phyloP scores from a whole-genome alignment of 2,797 vertebrate species.

The Parambassis ranga region DNA sequence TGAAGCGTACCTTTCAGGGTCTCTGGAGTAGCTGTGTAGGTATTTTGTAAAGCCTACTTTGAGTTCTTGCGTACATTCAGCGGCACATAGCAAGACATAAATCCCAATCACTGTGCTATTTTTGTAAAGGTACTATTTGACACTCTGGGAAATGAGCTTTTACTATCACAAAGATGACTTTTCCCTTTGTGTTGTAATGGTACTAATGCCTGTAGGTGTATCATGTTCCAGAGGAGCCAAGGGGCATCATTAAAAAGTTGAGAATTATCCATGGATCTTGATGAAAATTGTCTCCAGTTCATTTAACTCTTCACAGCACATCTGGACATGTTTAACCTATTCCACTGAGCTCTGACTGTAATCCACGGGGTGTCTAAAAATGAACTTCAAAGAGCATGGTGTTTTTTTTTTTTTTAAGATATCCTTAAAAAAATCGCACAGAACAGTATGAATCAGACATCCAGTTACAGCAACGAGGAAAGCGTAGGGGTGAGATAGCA shows the following conservation, averaged over 20 bases:
- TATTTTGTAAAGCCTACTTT: slow-evolving; percentile 30
- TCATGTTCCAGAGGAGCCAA: slow-evolving; percentile 52
- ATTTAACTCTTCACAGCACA: slow-evolving; percentile 54
- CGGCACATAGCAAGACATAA: slow-evolving; percentile 8
- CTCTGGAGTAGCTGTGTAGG: not conserved
- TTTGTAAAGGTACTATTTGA: slow-evolving; percentile 44
- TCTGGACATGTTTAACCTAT: slow-evolving; percentile 72
- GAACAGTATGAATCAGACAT: slow-evolving; percentile 40
- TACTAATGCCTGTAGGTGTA: slow-evolving; percentile 61
- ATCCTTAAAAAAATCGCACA: slow-evolving; percentile 25
- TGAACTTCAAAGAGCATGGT: slow-evolving; percentile 62
- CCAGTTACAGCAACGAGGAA: slow-evolving; percentile 30
- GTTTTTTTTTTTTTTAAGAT: not conserved
- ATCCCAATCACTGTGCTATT: slow-evolving; percentile 38
- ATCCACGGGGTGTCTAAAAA: slow-evolving; percentile 61
- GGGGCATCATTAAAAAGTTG: slow-evolving; percentile 74
- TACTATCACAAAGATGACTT: slow-evolving; percentile 58
- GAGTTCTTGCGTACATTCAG: slow-evolving; percentile 16
- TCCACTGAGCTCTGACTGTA: slow-evolving; percentile 42
- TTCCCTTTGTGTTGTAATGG: slow-evolving; percentile 45
- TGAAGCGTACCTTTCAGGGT: not conserved
- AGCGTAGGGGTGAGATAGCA: slow-evolving; percentile 21
- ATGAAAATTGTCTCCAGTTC: slow-evolving; percentile 58
- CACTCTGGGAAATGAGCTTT: slow-evolving; percentile 57
- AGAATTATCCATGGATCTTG: slow-evolving; percentile 63